Evolutionary conservation across 2,888 invertebrate genomes (phyloP).

Genomic region (Cybosia mesomella): DNA sequence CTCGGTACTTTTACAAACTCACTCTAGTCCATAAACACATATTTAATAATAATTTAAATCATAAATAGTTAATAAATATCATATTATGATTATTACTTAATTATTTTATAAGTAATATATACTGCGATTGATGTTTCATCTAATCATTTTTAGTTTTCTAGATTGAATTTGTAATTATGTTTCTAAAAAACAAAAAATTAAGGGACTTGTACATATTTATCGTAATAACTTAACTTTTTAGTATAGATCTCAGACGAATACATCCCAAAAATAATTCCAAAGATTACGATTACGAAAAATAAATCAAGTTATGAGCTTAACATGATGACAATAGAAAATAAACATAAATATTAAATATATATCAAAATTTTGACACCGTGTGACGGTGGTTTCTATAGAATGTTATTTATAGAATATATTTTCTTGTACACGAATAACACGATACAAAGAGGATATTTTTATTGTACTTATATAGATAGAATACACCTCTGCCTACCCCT

Average conservation of each 20-base stretch:
- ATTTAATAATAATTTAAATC: slow-evolving; percentile 24
- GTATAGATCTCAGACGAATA: slow-evolving; percentile 68
- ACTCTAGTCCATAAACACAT: slow-evolving; percentile 44
- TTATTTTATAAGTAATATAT: slow-evolving; percentile 23
- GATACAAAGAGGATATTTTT: slow-evolving; percentile 51
- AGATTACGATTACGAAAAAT: slow-evolving; percentile 54
- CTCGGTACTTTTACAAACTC: slow-evolving; percentile 27
- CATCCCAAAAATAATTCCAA: slow-evolving; percentile 76
- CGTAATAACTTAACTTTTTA: slow-evolving; percentile 33
- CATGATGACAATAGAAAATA: slow-evolving; percentile 75
- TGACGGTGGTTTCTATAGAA: slow-evolving; percentile 57
- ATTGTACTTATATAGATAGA: slow-evolving; percentile 41
- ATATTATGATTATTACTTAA: slow-evolving; percentile 31
- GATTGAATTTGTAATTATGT: not conserved
- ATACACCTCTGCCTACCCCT: too few relatives aligned
- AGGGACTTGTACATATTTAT: slow-evolving; percentile 18
- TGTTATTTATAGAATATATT: slow-evolving; percentile 49
- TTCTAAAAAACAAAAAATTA: slow-evolving; percentile 19
- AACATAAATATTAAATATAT: slow-evolving; percentile 52
- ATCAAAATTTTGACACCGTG: slow-evolving; percentile 63
- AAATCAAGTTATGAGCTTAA: slow-evolving; percentile 69
- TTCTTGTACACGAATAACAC: slow-evolving; percentile 40
- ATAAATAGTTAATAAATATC: slow-evolving; percentile 3
- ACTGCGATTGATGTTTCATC: slow-evolving; percentile 12
- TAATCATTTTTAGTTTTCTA: slow-evolving; percentile 12